Conservation (phyloP, 35 echinoderm and acorn worm species). For the Nesometra sesokonis region DNA sequence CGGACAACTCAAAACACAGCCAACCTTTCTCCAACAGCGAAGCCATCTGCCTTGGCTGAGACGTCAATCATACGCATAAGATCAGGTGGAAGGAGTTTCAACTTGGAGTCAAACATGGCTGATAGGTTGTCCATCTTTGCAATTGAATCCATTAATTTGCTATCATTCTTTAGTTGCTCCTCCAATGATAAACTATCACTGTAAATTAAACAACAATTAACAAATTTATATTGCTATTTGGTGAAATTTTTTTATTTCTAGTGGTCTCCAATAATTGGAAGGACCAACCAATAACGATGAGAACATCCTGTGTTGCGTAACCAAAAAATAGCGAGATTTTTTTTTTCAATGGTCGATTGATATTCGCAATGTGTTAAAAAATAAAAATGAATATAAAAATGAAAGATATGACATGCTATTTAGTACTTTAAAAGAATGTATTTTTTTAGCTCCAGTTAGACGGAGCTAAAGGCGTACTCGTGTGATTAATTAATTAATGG, state of each 20-base stretch:
- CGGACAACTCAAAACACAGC: no score
- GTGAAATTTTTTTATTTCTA: not conserved
- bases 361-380: no score
- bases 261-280: not conserved
- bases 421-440: no score
- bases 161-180: conserved; percentile 68
- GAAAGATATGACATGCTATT: no score
- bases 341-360: no score
- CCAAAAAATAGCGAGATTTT: no score
- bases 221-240: not conserved
- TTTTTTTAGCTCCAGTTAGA: no score
- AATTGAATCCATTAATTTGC: conserved; percentile 40
- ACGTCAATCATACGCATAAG: conserved; percentile 32
- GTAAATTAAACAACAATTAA: conserved; percentile 12
- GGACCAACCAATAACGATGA: not conserved
- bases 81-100: conserved; percentile 60
- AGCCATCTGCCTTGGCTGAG: conserved; percentile 12
- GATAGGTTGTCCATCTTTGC: conserved; percentile 43
- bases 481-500: no score
- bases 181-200: conserved; percentile 29
- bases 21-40: not conserved
- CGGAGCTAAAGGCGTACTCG: no score
- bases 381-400: no score
- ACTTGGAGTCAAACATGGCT: conserved; percentile 30
- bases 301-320: no score